Base-by-base conservation (phyloP, 2,888 invertebrate genomes). In the Campoplex capitator region DNA sequence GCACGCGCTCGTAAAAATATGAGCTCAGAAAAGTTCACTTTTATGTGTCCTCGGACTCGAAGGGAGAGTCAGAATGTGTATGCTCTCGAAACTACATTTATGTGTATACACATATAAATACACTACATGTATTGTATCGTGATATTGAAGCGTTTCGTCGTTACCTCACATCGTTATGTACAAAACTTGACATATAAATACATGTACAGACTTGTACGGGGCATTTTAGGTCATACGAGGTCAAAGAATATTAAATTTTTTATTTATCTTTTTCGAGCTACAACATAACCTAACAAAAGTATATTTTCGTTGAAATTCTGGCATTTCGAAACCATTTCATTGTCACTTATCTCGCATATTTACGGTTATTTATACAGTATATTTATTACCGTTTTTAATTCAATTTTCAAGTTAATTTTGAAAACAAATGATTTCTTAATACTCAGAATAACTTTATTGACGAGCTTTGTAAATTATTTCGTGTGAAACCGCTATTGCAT, bases 1-100 rank as follows among this genome's bases (percentile, higher is more conserved):
- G 23, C 23, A 0, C 75, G 83, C 79, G 89, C 88, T 92, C 91
- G 89, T 92, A 91, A 92, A 92, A 92, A 91, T 89, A 91, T 88
- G 91, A 91, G 88, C 85, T 54, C 71, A 83, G 88, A 90, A 90
- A 89, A 89, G 86, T 82, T 86, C 87, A 90, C 80, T 89, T 88
- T 90, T 90, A 89, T 89, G 85, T 76, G 88, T 88, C 88, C 82
- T 76, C 76, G 54, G 42, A 79, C 51, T 78, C 80, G 78, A 79
- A 80, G 38, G 84, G 74, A 56, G 70, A 77, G 67, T 35, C 48
- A 32, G 68, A n/a, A 67, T 56, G 51, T 35, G 51, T 42, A 28
- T 13, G 2, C 38, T 38, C 74, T 42, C 65, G 62, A 23, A 13
- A 3, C 38, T 54, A 73, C 35, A 73, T 35, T 45, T 35, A 35